Evolutionary conservation across 2,888 invertebrate species (phyloP).

Genomic region (Acanthosoma haemorrhoidale): DNA sequence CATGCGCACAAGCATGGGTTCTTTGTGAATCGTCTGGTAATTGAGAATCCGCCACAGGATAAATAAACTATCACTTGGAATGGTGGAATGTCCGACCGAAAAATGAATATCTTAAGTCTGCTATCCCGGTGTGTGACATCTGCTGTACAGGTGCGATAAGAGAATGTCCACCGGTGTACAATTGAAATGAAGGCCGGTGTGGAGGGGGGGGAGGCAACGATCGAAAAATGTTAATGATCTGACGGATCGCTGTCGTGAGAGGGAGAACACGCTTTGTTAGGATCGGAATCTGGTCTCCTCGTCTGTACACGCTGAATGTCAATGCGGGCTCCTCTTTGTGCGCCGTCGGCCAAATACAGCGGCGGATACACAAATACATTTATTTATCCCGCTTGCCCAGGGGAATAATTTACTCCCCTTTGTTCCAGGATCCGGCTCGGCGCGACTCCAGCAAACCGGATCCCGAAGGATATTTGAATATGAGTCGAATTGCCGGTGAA

Average conservation of each 20-base stretch:
- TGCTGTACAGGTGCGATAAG: no score
- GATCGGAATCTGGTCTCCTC: background rate
- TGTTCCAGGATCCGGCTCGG: background rate
- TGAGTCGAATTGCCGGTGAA: background rate
- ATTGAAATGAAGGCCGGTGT: no score
- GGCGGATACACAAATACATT: background rate
- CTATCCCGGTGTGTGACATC: no score
- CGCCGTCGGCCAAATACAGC: background rate
- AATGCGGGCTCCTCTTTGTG: background rate
- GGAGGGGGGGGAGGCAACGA: no score
- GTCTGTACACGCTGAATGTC: constrained; percentile 3
- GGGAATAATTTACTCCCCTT: background rate
- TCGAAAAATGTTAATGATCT: background rate
- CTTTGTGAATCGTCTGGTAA: no score
- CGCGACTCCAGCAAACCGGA: background rate
- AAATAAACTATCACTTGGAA: no score
- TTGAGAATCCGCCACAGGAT: no score
- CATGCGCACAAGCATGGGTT: no score
- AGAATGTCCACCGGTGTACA: no score
- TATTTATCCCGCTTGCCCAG: background rate
- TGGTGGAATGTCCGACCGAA: no score
- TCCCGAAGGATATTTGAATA: constrained; percentile 1
- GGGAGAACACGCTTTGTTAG: background rate
- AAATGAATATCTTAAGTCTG: no score
- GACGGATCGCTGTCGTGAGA: background rate